phyloP scores from a whole-genome alignment of 2,797 vertebrate species.

The Alauda arvensis region DNA sequence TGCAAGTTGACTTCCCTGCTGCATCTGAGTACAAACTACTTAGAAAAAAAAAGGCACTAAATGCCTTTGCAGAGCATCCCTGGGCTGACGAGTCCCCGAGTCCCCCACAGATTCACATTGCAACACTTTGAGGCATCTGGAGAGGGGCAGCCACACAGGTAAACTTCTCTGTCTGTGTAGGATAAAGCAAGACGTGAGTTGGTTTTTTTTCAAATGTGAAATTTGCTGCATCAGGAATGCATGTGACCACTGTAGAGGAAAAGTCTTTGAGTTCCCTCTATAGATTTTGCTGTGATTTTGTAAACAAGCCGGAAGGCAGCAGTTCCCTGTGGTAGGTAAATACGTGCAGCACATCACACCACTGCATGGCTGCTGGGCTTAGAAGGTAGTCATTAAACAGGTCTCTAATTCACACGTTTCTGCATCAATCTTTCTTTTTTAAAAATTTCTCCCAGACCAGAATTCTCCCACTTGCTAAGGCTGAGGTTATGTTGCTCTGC shows the following conservation, averaged over 20 bases:
- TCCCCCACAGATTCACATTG: not conserved
- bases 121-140: not conserved
- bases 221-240: not conserved
- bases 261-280: not conserved
- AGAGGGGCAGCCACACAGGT: not conserved
- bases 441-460: not conserved
- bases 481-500: not conserved
- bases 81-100: not conserved
- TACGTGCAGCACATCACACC: not conserved
- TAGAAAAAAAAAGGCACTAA: accelerated
- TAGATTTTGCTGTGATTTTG: not conserved
- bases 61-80: not conserved
- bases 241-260: not conserved
- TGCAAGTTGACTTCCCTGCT: not conserved
- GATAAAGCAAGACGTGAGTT: not conserved
- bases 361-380: not conserved
- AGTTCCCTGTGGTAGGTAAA: not conserved
- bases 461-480: not conserved
- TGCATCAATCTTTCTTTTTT: not conserved
- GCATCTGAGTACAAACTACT: not conserved
- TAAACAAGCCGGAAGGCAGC: not conserved
- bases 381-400: accelerated
- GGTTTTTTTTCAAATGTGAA: not conserved
- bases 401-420: accelerated
- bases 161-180: accelerated